Evolutionary conservation across 2,888 invertebrate species (phyloP).

Genomic region (Oxyteleia sp.): DNA sequence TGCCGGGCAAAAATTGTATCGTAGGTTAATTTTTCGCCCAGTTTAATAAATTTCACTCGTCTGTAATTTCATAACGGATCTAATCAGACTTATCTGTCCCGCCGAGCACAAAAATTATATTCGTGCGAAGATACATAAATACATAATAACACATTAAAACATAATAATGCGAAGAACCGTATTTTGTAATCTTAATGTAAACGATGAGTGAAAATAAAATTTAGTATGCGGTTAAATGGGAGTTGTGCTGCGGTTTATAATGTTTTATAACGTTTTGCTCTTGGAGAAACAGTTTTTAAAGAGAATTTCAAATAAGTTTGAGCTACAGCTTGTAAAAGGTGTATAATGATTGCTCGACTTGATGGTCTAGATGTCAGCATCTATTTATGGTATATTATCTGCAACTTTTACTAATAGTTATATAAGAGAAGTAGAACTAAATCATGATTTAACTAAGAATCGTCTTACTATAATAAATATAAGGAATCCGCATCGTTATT

Average conservation of each 20-base stretch:
- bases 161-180: conserved; percentile 45
- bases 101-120: conserved; percentile 49
- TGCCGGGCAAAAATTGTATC: no score
- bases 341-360: no score
- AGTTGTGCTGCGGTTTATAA: no score
- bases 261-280: no score
- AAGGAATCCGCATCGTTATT: no score
- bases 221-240: no score
- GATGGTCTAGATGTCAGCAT: conserved; percentile 4
- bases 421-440: conserved; percentile 10
- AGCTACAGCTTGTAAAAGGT: no score
- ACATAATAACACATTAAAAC: conserved; percentile 53
- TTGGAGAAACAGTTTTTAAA: no score
- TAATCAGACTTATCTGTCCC: conserved; percentile 60
- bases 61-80: conserved; percentile 63
- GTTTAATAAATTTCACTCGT: conserved; percentile 62
- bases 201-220: conserved; percentile 9
- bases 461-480: no score
- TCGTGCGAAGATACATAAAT: conserved; percentile 53
- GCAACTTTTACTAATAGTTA: conserved; percentile 42
- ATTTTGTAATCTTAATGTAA: conserved; percentile 50
- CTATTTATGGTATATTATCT: conserved; percentile 32
- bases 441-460: no score
- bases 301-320: no score
- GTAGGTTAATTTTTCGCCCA: conserved; percentile 40